Base-by-base conservation (phyloP, 2,888 invertebrate species). In the Cybosia mesomella region DNA sequence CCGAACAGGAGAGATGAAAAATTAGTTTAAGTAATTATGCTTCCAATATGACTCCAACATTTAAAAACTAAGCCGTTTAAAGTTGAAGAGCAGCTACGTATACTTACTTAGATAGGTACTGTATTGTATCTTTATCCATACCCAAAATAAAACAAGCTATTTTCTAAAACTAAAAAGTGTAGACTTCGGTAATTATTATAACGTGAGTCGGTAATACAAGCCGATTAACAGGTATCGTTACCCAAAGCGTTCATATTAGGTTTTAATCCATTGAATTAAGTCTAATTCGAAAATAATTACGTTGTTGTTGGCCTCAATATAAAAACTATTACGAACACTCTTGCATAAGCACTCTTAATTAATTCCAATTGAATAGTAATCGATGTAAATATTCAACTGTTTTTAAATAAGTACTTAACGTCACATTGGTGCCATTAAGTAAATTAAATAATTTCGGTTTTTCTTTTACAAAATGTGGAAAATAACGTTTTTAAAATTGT, bases 311-410 rank as follows among this genome's bases (percentile, higher is more conserved):
- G 7, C 55, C 66, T 43, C 39, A 10, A 66, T 66, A 53, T 22
- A 18, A 66, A 54, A 64, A 55, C 39, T 39, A 59, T 68, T 68
- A 59, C 68, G 64, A 59, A 39, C 59, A 54, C 22, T 8, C 54
- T 68, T 68, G 36, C 59, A 64, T 64, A 68, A 68, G 22, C 53
- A 55, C 24, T 22, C 11, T 59, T 24, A 59, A 64, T 64, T 43
- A 11, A 55, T 9, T 64, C 34, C 58, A 61, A 49, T 58, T 60
- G 55, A 64, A 59, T 58, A 64, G 54, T 59, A 64, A 64, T 64
- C 55, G 11, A 55, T 55, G 54, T 49, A 55, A 54, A 68, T 55
- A 22, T 64, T 22, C 53, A 63, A 66, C 21, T 28, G 66, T 4
- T 39, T 66, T 39, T n/a, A 54, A 24, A n/a, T 28, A 39, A 39